Conservation (phyloP, 2,888 invertebrate species). For the Argyresthia albistria region DNA sequence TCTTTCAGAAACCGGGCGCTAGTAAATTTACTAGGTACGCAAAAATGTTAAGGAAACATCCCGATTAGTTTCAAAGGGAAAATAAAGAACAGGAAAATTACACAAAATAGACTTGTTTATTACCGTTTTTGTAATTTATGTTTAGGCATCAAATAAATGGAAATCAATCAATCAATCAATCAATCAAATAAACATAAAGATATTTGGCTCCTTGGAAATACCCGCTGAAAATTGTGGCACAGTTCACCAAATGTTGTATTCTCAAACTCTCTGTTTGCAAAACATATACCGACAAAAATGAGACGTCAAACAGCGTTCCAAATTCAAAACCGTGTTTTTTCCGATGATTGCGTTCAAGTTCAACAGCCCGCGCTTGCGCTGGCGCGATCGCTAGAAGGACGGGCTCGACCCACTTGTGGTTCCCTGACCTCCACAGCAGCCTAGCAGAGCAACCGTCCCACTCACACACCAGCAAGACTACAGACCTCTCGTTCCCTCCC, state of each 20-base stretch:
- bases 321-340: constrained; percentile 63
- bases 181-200: too few species aligned
- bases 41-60: neutral
- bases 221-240: neutral
- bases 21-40: too few species aligned
- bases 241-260: neutral
- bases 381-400: constrained; percentile 42
- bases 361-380: constrained; percentile 35
- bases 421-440: constrained; percentile 66
- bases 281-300: constrained; percentile 8
- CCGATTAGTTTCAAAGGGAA: too few species aligned
- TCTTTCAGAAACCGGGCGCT: too few species aligned
- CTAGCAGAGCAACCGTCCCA: constrained; percentile 37
- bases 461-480: constrained; percentile 19
- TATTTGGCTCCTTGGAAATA: too few species aligned
- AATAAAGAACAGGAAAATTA: too few species aligned
- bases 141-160: too few species aligned
- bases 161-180: too few species aligned
- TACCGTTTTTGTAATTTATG: too few species aligned
- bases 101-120: too few species aligned
- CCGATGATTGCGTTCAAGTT: constrained; percentile 51
- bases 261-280: constrained; percentile 1
- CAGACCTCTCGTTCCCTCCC: constrained; percentile 46
- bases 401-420: constrained; percentile 68
- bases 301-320: constrained; percentile 31